A percentile compares a stretch with the other conserved stretches of the same genome.
Evolutionary conservation across 1,140 invertebrate genomes (phyloP).

Genomic region (Drosophila repletoides): DNA sequence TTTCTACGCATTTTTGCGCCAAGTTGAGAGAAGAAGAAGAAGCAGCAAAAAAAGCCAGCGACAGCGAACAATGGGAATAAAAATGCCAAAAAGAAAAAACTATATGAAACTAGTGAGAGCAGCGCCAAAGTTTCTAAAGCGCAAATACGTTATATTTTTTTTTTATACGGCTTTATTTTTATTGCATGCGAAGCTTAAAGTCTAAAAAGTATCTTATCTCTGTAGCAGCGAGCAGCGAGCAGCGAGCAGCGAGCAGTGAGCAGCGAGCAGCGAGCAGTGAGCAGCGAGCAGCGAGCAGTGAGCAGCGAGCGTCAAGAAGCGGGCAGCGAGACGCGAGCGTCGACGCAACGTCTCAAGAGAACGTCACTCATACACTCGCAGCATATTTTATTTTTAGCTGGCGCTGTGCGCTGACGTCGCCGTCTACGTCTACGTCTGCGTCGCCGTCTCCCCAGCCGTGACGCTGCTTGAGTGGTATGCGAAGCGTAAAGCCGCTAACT

Average conservation of each 20-base stretch:
- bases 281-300: too few species aligned
- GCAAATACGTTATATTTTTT: conserved; percentile 67
- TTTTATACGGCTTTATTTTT: conserved; percentile 58
- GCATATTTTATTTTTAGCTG: conserved; percentile 38
- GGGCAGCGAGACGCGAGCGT: too few species aligned
- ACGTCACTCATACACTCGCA: conserved; percentile 18
- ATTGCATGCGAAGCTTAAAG: conserved; percentile 69
- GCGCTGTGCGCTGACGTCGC: conserved; percentile 11
- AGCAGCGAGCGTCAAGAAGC: too few species aligned
- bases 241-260: too few species aligned
- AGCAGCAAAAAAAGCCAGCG: conserved; percentile 38
- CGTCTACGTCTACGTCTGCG: background rate
- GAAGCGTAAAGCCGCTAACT: conserved; percentile 55
- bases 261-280: too few species aligned
- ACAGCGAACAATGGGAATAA: conserved; percentile 47
- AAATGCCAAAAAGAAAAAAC: conserved; percentile 56
- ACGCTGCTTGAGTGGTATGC: conserved; percentile 17
- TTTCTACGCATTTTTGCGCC: conserved; percentile 51
- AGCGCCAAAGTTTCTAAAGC: conserved; percentile 42
- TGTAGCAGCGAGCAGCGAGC: too few species aligned
- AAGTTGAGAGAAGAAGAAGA: conserved; percentile 4
- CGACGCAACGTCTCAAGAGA: conserved; percentile 37
- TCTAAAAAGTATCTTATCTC: conserved; percentile 58
- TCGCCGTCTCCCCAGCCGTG: background rate
- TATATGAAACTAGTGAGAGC: conserved; percentile 3